These are phyloP conservation scores for Siniperca chuatsi DNA, from an alignment of 2,113 vertebrate genomes.

Conservation along the genomic window DNA sequence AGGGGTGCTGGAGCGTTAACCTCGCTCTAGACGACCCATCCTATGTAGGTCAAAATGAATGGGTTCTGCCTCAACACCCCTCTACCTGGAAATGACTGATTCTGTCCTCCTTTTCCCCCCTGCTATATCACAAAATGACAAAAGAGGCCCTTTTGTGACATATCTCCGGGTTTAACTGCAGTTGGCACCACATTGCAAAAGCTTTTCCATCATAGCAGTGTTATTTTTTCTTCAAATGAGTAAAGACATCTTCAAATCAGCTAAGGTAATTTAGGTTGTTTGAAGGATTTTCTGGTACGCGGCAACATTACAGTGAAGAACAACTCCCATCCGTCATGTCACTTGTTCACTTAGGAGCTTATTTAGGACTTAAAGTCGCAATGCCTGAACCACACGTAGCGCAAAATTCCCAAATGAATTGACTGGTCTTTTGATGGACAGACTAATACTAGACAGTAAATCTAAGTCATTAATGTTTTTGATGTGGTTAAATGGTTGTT, in stretches of 20 bases:
- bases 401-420: not conserved
- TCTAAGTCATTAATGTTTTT: not conserved
- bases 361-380: not conserved
- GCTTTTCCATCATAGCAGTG: constrained; percentile 13
- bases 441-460: not conserved
- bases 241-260: not conserved
- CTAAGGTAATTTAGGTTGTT: constrained; percentile 20
- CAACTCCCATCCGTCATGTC: not conserved
- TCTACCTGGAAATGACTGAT: constrained; percentile 75
- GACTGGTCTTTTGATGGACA: not conserved
- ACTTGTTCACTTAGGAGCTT: constrained; percentile 14
- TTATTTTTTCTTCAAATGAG: constrained; percentile 10
- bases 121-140: constrained; percentile 52
- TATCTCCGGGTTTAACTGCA: constrained; percentile 24
- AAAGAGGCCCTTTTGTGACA: constrained; percentile 46
- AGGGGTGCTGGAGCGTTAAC: constrained; percentile 72
- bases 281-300: constrained; percentile 25
- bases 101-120: constrained; percentile 66
- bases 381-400: not conserved
- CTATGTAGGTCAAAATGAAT: constrained; percentile 82
- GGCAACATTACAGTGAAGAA: not conserved
- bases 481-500: not conserved
- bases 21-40: constrained; percentile 68
- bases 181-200: constrained; percentile 17
- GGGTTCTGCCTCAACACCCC: constrained; percentile 76